Conservation (phyloP, 2,113 vertebrate species). For the Cricetomys ansorgei region DNA sequence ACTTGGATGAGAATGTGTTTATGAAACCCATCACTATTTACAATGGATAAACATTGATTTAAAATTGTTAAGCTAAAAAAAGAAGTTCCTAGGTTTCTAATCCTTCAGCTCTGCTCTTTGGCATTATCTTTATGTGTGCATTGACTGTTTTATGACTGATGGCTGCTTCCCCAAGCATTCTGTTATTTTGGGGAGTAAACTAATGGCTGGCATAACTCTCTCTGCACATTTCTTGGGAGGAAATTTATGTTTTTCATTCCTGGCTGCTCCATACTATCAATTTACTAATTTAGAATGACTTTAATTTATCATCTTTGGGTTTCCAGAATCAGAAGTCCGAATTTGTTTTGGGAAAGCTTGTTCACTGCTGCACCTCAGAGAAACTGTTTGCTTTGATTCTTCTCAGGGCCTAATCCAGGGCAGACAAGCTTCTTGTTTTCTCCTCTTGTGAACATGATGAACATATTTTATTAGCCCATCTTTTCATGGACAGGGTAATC, state of each 20-base stretch:
- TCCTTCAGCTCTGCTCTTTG: not conserved
- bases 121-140: not conserved
- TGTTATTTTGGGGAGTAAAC: not conserved
- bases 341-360: not conserved
- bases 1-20: not conserved
- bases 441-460: not conserved
- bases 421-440: not conserved
- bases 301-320: not conserved
- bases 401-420: not conserved
- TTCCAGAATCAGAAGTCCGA: conserved; percentile 6
- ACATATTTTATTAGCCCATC: not conserved
- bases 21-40: not conserved
- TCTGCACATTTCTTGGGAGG: not conserved
- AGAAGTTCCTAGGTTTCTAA: not conserved
- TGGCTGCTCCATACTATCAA: not conserved
- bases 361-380: not conserved
- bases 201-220: conserved; percentile 4
- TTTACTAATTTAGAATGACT: not conserved
- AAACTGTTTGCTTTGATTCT: not conserved
- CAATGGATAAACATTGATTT: not conserved
- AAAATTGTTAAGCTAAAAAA: not conserved
- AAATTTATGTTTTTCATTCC: not conserved
- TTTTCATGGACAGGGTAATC: not conserved
- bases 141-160: not conserved
- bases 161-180: not conserved